Evolutionary conservation across 2,113 vertebrate species (phyloP).

Genomic region (Alexandromys fortis): DNA sequence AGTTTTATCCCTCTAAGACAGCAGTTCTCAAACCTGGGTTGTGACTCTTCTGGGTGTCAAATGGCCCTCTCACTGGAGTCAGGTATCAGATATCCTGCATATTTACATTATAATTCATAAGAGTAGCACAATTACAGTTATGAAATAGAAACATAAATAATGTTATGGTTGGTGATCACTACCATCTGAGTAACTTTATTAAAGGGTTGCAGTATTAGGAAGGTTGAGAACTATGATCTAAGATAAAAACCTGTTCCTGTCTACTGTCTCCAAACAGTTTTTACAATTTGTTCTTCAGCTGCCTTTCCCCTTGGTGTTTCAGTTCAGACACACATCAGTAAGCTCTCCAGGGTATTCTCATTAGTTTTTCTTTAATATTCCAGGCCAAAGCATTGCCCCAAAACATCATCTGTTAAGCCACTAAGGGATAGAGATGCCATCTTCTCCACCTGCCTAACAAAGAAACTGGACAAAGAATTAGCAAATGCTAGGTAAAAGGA

Average conservation of each 20-base stretch:
- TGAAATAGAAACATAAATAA: not conserved
- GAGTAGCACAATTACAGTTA: not conserved
- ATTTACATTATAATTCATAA: not conserved
- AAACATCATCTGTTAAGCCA: not conserved
- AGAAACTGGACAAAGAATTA: not conserved
- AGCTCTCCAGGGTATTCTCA: not conserved
- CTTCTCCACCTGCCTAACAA: not conserved
- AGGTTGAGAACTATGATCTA: not conserved
- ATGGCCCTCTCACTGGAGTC: too few species aligned
- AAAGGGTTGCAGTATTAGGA: not conserved
- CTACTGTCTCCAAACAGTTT: not conserved
- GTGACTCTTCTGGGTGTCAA: not conserved
- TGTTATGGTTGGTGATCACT: not conserved
- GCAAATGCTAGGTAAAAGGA: not conserved
- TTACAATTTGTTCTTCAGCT: not conserved
- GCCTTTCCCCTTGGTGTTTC: not conserved
- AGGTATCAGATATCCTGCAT: not conserved
- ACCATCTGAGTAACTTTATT: not conserved
- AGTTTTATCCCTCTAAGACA: not conserved
- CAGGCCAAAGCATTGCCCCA: not conserved
- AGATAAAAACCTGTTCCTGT: not conserved
- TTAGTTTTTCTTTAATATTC: not conserved
- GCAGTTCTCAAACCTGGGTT: not conserved
- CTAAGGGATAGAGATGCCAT: not conserved
- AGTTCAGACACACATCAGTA: not conserved